Base-by-base conservation (phyloP, 2,113 vertebrate genomes). In the Silurus asotus region DNA sequence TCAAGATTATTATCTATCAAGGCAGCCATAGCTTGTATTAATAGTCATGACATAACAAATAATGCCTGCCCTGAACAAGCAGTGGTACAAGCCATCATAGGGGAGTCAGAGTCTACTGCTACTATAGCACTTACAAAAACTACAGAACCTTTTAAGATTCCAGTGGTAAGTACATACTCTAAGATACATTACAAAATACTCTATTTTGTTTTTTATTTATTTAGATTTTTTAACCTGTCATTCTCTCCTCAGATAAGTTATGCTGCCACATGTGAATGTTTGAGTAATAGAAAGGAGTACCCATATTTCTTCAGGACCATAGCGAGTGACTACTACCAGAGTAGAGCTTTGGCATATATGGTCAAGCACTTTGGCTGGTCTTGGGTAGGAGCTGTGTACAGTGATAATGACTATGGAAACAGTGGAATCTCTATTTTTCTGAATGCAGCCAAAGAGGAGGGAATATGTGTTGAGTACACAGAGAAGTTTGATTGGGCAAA, bases 321-420 rank as follows among this genome's bases (percentile, higher is more conserved):
- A 70, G 90, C 94, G 14, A 95, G 94, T 48, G 94, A 95, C 74
- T 91, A 92, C 51, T 88, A 94, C 83, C 92, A 93, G 81, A 92
- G 93, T 61, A 89, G 87, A 86, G 93, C 93, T 9, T 90, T 95
- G 0, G 93, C 90, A 11, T 91, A 93, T 74, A 74, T 95, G 83
- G 92, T 94, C 25, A 94, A 94, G 64, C 91, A 93, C 88, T 95
- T 94, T 79, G 93, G 93, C 85, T 95, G 94, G 94, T 92, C 91
- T 15, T 95, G 95, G 93, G 93, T 95, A 0, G 94, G 94, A 5
- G 88, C 93, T 19, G 89, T 95, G 20, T 92, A 94, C 88, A 94
- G 93, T 23, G 92, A 94, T 89, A 94, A 91, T 67, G 94, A 94
- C 69, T 95, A 94, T 8, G 94, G 94, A n/a, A 95, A 94, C 89